Percentiles rank a stretch among this genome's conserved stretches.
phyloP scores from a whole-genome alignment of 2,113 vertebrate genomes.

The Ginglymostoma cirratum region DNA sequence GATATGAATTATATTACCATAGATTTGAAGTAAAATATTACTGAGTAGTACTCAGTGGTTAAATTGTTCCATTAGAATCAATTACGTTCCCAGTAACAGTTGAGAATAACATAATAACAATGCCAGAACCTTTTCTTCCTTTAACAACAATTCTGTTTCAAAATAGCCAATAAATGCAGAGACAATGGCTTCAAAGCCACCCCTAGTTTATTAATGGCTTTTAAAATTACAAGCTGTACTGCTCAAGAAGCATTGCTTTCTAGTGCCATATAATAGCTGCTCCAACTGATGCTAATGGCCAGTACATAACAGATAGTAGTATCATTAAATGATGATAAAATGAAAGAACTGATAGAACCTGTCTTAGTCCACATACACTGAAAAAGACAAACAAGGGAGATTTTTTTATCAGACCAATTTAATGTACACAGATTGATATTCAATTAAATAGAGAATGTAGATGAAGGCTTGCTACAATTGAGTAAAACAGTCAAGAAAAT shows the following conservation, averaged over 20 bases:
- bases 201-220: conserved; percentile 25
- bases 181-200: background rate
- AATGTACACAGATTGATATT: background rate
- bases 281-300: background rate
- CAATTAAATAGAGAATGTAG: background rate
- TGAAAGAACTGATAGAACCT: background rate
- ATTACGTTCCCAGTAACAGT: background rate
- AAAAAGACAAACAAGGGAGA: background rate
- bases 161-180: background rate
- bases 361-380: too few relatives aligned
- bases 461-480: background rate
- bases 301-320: background rate
- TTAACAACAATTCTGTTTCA: conserved; percentile 17
- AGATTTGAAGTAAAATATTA: background rate
- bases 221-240: conserved; percentile 5
- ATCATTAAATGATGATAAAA: background rate
- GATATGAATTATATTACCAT: background rate
- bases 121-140: background rate
- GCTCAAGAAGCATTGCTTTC: background rate
- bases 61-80: background rate
- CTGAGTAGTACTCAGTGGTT: background rate
- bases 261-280: background rate
- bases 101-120: conserved; percentile 4
- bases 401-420: background rate
- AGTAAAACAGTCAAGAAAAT: background rate